phyloP scores from a whole-genome alignment of 2,888 invertebrate genomes.

The Halictus ligatus region DNA sequence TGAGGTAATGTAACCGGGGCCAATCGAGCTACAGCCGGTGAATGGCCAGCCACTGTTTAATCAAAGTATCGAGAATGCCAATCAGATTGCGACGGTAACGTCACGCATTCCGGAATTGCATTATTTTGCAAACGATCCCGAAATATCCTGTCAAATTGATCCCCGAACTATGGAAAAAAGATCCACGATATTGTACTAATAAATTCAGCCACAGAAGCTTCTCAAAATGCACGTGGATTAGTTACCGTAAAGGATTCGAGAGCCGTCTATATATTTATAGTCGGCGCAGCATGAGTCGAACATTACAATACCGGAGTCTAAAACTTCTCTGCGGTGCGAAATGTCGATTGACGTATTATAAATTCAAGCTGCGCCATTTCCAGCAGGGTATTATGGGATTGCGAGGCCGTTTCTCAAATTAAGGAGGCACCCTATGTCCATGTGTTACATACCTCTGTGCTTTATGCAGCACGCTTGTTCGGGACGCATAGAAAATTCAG shows the following conservation, averaged over 20 bases:
- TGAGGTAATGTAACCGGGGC: background rate
- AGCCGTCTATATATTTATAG: background rate
- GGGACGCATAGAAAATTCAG: slow-evolving; percentile 22
- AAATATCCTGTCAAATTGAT: background rate
- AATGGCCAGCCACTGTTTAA: slow-evolving; percentile 10
- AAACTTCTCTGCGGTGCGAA: background rate
- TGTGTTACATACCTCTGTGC: slow-evolving; percentile 12
- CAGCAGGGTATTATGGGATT: slow-evolving; percentile 8
- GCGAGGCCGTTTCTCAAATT: slow-evolving; percentile 18
- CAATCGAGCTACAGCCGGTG: slow-evolving; percentile 1
- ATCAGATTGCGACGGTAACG: background rate
- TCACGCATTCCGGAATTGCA: background rate
- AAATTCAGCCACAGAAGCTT: background rate
- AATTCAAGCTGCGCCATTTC: background rate
- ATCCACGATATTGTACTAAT: background rate
- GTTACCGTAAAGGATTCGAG: background rate
- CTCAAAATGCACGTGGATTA: background rate
- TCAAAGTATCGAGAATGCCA: slow-evolving; percentile 17
- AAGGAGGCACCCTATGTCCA: slow-evolving; percentile 19
- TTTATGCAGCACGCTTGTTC: slow-evolving; percentile 14
- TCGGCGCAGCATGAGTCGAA: background rate
- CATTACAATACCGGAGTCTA: background rate
- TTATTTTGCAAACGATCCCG: slow-evolving; percentile 8
- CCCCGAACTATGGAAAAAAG: background rate
- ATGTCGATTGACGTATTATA: background rate